Conservation (phyloP, 2,888 invertebrate genomes). For the Parnassius smintheus region DNA sequence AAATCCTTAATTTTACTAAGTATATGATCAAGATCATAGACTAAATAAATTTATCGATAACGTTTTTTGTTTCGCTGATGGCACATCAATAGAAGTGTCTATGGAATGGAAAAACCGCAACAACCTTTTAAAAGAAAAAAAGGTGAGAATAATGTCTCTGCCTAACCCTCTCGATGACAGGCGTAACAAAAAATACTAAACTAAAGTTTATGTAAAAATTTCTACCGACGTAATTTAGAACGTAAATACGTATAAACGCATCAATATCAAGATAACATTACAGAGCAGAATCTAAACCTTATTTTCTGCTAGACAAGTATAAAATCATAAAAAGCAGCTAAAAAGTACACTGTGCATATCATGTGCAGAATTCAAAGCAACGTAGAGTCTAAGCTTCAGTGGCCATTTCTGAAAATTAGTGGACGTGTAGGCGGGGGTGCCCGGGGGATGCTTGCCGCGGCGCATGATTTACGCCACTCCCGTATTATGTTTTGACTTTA, state of each 20-base stretch:
- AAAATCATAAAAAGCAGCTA: conserved; percentile 17
- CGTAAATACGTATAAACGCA: not conserved
- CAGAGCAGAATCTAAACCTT: not conserved
- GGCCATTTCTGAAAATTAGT: conserved; percentile 77
- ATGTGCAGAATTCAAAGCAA: conserved; percentile 51
- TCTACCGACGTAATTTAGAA: not conserved
- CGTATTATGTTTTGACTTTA: conserved; percentile 84
- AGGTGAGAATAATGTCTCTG: too few relatives aligned
- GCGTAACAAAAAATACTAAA: too few relatives aligned
- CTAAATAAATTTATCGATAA: too few relatives aligned
- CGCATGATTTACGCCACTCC: conserved; percentile 83
- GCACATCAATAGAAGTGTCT: too few relatives aligned
- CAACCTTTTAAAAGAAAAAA: too few relatives aligned
- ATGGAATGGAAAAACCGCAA: too few relatives aligned
- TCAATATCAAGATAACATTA: not conserved
- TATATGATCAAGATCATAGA: too few relatives aligned
- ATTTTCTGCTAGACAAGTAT: conserved; percentile 24
- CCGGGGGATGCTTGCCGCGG: conserved; percentile 48
- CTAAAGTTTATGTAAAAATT: not conserved
- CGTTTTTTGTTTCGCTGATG: too few relatives aligned
- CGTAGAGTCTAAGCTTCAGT: conserved; percentile 61
- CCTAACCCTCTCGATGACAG: too few relatives aligned
- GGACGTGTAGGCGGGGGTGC: conserved; percentile 53
- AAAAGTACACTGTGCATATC: conserved; percentile 34
- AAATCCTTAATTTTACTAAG: too few relatives aligned